Percentiles rank a stretch among this genome's conserved stretches.
These are phyloP conservation scores for Pachymerium ferrugineum DNA, from an alignment of 2,888 invertebrate genomes.

Conservation along the genomic window DNA sequence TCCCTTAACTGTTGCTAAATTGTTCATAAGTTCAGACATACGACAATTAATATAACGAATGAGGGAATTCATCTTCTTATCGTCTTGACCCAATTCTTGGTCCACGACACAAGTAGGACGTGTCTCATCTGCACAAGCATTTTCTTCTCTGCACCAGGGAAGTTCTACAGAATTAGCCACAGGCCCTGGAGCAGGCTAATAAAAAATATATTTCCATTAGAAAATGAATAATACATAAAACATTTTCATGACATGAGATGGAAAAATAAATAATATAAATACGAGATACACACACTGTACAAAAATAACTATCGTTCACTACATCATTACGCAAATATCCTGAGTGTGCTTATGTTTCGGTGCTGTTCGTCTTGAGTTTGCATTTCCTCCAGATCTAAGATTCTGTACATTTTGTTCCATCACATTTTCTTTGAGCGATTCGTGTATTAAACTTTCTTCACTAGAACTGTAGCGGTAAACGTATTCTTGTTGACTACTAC, in stretches of 20 bases:
- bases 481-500: constrained; percentile 3
- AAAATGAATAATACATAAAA: too few species aligned
- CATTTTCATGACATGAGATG: too few species aligned
- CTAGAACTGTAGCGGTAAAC: constrained; percentile 27
- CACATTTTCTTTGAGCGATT: background rate
- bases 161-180: background rate
- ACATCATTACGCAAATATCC: background rate
- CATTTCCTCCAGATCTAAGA: constrained; percentile 23
- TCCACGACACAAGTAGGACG: background rate
- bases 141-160: background rate
- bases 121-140: background rate
- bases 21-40: constrained; percentile 14
- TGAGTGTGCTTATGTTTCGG: background rate
- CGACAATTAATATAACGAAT: background rate
- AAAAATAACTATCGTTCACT: too few species aligned
- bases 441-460: constrained; percentile 29
- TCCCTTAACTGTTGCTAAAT: background rate
- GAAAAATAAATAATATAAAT: too few species aligned
- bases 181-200: too few species aligned
- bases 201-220: too few species aligned
- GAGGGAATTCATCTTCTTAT: background rate
- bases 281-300: too few species aligned
- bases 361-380: background rate
- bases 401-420: background rate
- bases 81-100: background rate